A percentile compares a stretch with the other conserved stretches of the same genome.
Evolutionary conservation across 2,888 invertebrate genomes (phyloP).

Genomic region (Drosophila setosimentum): DNA sequence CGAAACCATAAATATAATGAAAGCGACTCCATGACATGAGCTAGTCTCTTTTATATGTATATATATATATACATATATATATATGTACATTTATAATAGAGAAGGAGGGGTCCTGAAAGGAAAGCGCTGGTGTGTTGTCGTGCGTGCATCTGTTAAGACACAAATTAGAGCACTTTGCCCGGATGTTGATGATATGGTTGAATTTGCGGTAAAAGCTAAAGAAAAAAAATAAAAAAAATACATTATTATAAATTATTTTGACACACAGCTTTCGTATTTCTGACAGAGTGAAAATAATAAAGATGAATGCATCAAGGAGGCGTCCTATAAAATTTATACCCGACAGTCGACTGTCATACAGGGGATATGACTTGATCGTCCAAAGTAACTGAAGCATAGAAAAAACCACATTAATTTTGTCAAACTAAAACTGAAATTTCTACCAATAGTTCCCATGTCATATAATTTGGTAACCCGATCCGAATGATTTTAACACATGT

Average conservation of each 20-base stretch:
- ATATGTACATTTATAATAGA: conserved; percentile 9
- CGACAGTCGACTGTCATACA: neutral
- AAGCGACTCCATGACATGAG: conserved; percentile 35
- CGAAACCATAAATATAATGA: conserved; percentile 56
- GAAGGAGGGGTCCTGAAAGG: conserved; percentile 3
- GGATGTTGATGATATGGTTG: conserved; percentile 45
- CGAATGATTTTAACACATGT: too few relatives aligned
- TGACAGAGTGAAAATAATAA: neutral
- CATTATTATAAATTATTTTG: neutral
- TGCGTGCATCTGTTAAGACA: conserved; percentile 58
- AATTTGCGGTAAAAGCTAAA: conserved; percentile 29
- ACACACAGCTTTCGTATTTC: neutral
- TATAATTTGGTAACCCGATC: too few relatives aligned
- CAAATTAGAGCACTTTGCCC: conserved; percentile 65
- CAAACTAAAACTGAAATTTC: neutral
- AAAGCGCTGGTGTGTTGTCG: conserved; percentile 21
- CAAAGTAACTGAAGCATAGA: neutral
- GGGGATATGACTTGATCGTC: neutral
- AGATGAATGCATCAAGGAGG: neutral
- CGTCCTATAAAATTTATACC: neutral
- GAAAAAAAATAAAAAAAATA: too few relatives aligned
- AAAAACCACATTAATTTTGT: neutral
- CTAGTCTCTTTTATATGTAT: conserved; percentile 3
- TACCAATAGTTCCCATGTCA: too few relatives aligned
- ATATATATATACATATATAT: neutral